phyloP scores from a whole-genome alignment of 2,797 vertebrate species.

The Crocidura indochinensis region DNA sequence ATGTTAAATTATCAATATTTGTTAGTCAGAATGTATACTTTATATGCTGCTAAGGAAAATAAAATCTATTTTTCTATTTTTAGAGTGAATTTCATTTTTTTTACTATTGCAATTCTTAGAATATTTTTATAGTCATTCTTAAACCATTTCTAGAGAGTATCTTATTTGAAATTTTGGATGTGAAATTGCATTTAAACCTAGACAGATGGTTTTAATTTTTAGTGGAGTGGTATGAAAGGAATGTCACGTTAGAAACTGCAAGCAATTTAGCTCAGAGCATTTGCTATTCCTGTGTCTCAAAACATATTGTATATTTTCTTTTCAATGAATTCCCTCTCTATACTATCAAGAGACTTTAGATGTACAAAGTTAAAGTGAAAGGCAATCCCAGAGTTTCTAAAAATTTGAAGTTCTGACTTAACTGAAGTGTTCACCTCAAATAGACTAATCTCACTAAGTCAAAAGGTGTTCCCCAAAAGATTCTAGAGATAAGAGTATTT shows the following conservation, averaged over 20 bases:
- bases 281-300: conserved; percentile 48
- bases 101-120: conserved; percentile 44
- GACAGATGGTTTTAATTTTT: conserved; percentile 76
- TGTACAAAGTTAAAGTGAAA: conserved; percentile 58
- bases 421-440: conserved; percentile 29
- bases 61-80: conserved; percentile 5
- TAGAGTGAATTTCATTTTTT: conserved; percentile 57
- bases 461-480: conserved; percentile 23
- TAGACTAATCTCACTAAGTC: not conserved
- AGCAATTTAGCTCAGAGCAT: conserved; percentile 14
- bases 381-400: conserved; percentile 51
- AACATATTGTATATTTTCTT: conserved; percentile 59
- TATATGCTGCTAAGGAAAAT: not conserved
- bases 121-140: conserved; percentile 23
- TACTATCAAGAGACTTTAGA: conserved; percentile 53
- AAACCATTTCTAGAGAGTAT: conserved; percentile 37
- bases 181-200: conserved; percentile 67
- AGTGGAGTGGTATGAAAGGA: conserved; percentile 55
- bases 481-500: conserved; percentile 36
- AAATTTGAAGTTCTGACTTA: not conserved
- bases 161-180: not conserved
- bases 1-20: not conserved
- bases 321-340: conserved; percentile 15
- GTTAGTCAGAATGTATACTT: conserved; percentile 50
- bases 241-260: conserved; percentile 53